Conservation (phyloP, 2,113 vertebrate genomes). For the Phasianus colchicus region DNA sequence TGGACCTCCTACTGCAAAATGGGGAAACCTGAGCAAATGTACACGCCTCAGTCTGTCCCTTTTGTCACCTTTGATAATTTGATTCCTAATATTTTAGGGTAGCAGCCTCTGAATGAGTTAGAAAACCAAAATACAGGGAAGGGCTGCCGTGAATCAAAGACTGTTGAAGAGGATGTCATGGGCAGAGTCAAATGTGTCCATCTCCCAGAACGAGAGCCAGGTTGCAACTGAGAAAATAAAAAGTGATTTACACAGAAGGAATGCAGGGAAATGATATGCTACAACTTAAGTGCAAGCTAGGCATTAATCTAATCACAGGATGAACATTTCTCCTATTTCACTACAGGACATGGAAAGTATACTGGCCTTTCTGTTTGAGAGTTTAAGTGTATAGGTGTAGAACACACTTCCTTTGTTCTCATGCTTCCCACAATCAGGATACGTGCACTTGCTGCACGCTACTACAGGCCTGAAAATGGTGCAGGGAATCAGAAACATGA, state of each 20-base stretch:
- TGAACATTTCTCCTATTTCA: background rate
- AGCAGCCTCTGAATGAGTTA: background rate
- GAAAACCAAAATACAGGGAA: background rate
- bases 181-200: background rate
- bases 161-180: background rate
- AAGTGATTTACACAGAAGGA: background rate
- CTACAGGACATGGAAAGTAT: background rate
- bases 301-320: conserved; percentile 5
- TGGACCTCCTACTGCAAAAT: background rate
- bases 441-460: background rate
- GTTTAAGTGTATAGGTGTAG: background rate
- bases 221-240: background rate
- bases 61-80: background rate
- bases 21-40: background rate
- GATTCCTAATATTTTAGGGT: background rate
- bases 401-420: background rate
- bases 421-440: background rate
- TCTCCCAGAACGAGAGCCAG: background rate
- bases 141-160: background rate
- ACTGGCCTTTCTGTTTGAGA: background rate
- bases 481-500: background rate
- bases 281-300: background rate
- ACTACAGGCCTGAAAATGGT: background rate
- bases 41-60: background rate
- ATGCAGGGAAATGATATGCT: background rate